phyloP scores from a whole-genome alignment of 2,113 vertebrate species.

The Sminthopsis crassicaudata region DNA sequence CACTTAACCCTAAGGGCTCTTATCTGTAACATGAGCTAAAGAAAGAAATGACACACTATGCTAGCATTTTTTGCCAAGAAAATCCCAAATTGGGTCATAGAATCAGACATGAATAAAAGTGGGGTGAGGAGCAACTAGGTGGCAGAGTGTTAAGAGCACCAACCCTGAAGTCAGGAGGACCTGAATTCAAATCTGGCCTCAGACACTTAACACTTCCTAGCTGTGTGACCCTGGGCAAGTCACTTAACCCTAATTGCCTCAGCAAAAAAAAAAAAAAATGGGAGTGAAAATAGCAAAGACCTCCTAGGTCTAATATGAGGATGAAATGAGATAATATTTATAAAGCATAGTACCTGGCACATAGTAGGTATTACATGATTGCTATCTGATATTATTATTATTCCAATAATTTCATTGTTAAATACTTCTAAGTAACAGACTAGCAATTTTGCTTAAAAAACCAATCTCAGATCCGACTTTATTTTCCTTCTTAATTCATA shows the following conservation, averaged over 20 bases:
- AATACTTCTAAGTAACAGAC: background rate
- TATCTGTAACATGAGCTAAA: background rate
- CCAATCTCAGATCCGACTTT: background rate
- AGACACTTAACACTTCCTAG: too few relatives aligned
- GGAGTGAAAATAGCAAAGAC: background rate
- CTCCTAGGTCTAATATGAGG: constrained; percentile 5
- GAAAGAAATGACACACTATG: background rate
- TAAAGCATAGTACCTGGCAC: background rate
- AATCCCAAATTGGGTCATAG: background rate
- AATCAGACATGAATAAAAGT: background rate
- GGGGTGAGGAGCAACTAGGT: background rate
- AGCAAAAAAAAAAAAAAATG: too few relatives aligned
- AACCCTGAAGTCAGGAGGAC: too few relatives aligned
- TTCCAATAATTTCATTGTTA: background rate
- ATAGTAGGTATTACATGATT: background rate
- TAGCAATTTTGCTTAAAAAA: constrained; percentile 24
- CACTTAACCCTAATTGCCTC: too few relatives aligned
- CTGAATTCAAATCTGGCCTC: too few relatives aligned
- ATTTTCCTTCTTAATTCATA: background rate
- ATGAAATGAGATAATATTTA: background rate
- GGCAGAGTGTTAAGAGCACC: too few relatives aligned
- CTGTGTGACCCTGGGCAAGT: too few relatives aligned
- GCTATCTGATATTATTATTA: background rate
- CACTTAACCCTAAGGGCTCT: background rate
- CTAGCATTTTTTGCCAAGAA: background rate